A percentile compares a stretch with the other conserved stretches of the same genome.
phyloP scores from a whole-genome alignment of 2,113 vertebrate species.

The Nyctereutes procyonoides region DNA sequence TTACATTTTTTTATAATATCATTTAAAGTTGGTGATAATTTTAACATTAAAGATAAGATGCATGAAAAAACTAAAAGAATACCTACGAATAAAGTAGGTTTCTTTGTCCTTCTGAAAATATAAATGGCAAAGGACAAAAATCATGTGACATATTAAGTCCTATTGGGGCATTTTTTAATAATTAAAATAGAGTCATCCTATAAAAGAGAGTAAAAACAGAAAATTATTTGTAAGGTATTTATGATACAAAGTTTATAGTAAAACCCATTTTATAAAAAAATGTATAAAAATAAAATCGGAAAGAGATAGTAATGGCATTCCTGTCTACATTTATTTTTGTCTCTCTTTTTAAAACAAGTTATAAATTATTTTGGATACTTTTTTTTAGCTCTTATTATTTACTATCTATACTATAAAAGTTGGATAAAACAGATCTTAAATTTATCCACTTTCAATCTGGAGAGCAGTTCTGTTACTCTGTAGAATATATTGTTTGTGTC shows the following conservation, averaged over 20 bases:
- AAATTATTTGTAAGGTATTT: not conserved
- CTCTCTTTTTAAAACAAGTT: not conserved
- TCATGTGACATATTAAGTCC: not conserved
- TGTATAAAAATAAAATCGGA: not conserved
- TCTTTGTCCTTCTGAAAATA: constrained; percentile 18
- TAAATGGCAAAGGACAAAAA: not conserved
- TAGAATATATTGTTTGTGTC: not conserved
- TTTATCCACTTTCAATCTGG: not conserved
- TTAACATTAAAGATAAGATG: not conserved
- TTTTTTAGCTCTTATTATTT: constrained; percentile 12
- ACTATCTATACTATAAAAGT: not conserved
- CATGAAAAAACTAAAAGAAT: not conserved
- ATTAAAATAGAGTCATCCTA: not conserved
- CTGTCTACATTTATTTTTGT: not conserved
- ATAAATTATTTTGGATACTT: not conserved
- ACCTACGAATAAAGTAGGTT: not conserved
- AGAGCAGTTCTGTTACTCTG: not conserved
- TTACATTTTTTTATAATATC: not conserved
- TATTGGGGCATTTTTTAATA: not conserved
- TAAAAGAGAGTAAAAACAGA: not conserved
- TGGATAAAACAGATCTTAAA: constrained; percentile 23
- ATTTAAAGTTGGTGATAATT: not conserved
- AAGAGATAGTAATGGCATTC: not conserved
- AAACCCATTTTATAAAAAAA: not conserved
- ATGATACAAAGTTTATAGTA: not conserved